Base-by-base conservation (phyloP, 2,888 invertebrate genomes). In the Podotricha telesiphe region DNA sequence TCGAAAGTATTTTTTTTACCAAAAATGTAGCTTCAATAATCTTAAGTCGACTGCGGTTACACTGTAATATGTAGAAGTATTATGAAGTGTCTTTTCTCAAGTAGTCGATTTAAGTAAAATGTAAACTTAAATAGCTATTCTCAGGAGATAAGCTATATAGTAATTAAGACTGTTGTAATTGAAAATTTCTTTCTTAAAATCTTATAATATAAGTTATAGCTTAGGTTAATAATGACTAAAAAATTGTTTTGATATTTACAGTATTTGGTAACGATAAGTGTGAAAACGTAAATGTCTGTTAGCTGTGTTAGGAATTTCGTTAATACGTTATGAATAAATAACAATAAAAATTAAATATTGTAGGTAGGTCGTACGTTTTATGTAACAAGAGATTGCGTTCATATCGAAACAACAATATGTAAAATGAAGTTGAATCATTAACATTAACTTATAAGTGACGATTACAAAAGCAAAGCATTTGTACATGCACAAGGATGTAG, bases 1-100 rank as follows among this genome's bases (percentile, higher is more conserved):
- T 87, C 85, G 83, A 83, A 85, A 79, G 86, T 89, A 87, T 87
- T 88, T 88, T 87, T 86, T 83, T 83, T 83, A 47, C 34, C 50
- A 20, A 47, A 66, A 50, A 28, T 50, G 8, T 66, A 10, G 19
- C 19, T 20, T 58, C 48, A 42, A 20, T 42, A n/a, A 58, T n/a
- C n/a, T 42, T 5, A 42, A 34, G n/a, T 22, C 42, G 8, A 22
- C 51, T 53, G n/a, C 10, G 28, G n/a, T 53, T 10, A n/a, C 53
- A 3, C 19, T 48, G 2, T 19, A 37, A 37, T 37, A 37, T 8
- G 37, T 34, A n/a, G n/a, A n/a, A n/a, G n/a, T n/a, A n/a, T n/a
- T n/a, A n/a, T n/a, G n/a, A n/a, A n/a, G n/a, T n/a, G n/a, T n/a
- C 28, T 28, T 28, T 28, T 28, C 6, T 28, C 28, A n/a, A n/a